Percentiles rank a stretch among this genome's conserved stretches.
Evolutionary conservation across 2,113 vertebrate genomes (phyloP).

Genomic region (Sorex araneus): DNA sequence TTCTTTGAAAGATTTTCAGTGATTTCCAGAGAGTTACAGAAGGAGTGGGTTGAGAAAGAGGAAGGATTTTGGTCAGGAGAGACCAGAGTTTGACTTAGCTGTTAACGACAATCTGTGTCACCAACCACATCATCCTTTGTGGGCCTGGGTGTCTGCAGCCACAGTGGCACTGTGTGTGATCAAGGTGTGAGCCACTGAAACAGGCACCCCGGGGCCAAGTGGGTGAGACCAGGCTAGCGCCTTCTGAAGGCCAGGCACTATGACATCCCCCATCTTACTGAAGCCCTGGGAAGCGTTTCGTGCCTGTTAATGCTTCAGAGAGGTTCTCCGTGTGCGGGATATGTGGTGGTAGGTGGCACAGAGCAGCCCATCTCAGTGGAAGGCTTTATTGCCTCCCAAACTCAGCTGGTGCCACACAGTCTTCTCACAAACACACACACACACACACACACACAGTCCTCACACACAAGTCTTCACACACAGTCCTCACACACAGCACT

Average conservation of each 20-base stretch:
- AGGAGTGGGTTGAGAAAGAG: neutral
- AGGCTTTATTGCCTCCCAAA: too few relatives aligned
- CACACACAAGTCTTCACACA: too few relatives aligned
- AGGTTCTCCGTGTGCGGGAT: fast-evolving
- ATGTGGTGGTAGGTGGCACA: neutral
- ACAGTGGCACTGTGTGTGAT: neutral
- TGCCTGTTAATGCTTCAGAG: neutral
- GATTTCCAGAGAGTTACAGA: conserved; percentile 18
- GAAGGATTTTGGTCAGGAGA: neutral
- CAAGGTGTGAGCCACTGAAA: too few relatives aligned
- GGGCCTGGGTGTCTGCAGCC: neutral
- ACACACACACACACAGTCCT: too few relatives aligned
- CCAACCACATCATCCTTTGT: neutral
- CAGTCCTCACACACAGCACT: too few relatives aligned
- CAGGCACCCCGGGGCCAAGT: neutral
- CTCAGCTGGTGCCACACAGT: too few relatives aligned
- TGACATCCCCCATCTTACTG: too few relatives aligned
- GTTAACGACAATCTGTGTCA: neutral
- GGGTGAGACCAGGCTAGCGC: too few relatives aligned
- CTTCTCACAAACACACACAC: too few relatives aligned
- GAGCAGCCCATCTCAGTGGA: neutral
- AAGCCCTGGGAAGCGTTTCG: neutral
- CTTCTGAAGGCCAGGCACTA: neutral
- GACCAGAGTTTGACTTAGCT: neutral
- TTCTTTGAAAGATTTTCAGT: neutral